A percentile compares a stretch with the other conserved stretches of the same genome.
These are phyloP conservation scores for Clamator glandarius DNA, from an alignment of 2,797 vertebrate genomes.

Conservation along the genomic window DNA sequence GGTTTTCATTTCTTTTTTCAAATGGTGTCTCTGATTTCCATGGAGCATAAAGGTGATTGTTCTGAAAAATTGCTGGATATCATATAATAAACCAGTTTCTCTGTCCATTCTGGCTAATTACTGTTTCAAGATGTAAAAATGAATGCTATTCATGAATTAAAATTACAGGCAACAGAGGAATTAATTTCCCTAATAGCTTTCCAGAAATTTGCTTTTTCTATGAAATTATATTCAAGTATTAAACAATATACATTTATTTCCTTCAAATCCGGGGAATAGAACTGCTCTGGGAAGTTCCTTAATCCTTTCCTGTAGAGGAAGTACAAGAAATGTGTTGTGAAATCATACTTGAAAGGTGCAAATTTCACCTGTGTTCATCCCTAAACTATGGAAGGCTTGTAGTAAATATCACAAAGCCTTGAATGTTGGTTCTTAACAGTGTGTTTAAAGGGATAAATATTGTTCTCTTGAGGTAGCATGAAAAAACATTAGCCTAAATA, in stretches of 20 bases:
- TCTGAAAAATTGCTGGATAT: neutral
- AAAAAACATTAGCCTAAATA: neutral
- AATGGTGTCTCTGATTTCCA: neutral
- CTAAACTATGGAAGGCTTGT: neutral
- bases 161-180: neutral
- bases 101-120: neutral
- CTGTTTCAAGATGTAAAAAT: neutral
- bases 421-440: accelerated
- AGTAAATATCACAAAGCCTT: neutral
- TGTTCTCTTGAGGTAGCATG: neutral
- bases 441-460: neutral
- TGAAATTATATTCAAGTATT: neutral
- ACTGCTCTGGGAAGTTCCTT: neutral
- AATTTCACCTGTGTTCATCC: neutral
- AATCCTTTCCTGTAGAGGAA: neutral
- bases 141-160: neutral
- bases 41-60: neutral
- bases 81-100: neutral
- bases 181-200: neutral
- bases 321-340: neutral
- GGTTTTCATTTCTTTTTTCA: neutral
- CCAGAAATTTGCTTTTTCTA: neutral
- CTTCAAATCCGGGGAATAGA: neutral
- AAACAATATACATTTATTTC: neutral
- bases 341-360: neutral